Evolutionary conservation across 2,888 invertebrate species (phyloP).

Genomic region (Toxonevra muliebris): DNA sequence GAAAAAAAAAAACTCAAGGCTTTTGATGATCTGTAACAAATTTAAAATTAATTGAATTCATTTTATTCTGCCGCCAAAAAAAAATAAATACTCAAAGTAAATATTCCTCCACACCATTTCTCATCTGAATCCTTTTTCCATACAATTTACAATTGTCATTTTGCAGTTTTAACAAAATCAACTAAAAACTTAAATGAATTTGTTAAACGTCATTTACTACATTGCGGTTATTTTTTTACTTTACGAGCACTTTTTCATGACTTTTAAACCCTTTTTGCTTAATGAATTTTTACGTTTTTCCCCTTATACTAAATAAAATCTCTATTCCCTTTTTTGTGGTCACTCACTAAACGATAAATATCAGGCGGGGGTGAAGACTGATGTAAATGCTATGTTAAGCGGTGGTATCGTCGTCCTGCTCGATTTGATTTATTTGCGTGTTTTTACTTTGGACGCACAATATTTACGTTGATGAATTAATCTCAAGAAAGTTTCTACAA

Average conservation of each 20-base stretch:
- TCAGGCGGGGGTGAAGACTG: too few species aligned
- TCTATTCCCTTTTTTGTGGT: too few species aligned
- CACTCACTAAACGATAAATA: too few species aligned
- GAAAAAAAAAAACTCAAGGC: too few species aligned
- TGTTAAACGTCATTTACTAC: too few species aligned
- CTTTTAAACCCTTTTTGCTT: slow-evolving; percentile 50
- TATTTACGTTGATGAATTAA: slow-evolving; percentile 52
- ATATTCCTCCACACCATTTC: not conserved
- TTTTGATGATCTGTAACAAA: slow-evolving; percentile 15
- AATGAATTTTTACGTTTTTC: slow-evolving; percentile 47
- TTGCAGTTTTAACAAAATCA: too few species aligned
- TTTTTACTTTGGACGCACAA: slow-evolving; percentile 38
- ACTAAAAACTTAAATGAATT: too few species aligned
- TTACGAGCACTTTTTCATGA: slow-evolving; percentile 4
- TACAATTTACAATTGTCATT: not conserved
- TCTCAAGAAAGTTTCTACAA: slow-evolving; percentile 37
- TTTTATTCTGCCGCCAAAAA: slow-evolving; percentile 20
- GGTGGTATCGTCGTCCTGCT: too few species aligned
- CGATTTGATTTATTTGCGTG: slow-evolving; percentile 48
- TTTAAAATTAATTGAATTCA: slow-evolving; percentile 33
- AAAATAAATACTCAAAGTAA: not conserved
- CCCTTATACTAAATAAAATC: slow-evolving; percentile 33
- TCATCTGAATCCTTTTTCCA: not conserved
- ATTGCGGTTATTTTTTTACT: too few species aligned
- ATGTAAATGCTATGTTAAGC: too few species aligned